phyloP scores from a whole-genome alignment of 2,797 vertebrate species.

The Catostomus latipinnis region DNA sequence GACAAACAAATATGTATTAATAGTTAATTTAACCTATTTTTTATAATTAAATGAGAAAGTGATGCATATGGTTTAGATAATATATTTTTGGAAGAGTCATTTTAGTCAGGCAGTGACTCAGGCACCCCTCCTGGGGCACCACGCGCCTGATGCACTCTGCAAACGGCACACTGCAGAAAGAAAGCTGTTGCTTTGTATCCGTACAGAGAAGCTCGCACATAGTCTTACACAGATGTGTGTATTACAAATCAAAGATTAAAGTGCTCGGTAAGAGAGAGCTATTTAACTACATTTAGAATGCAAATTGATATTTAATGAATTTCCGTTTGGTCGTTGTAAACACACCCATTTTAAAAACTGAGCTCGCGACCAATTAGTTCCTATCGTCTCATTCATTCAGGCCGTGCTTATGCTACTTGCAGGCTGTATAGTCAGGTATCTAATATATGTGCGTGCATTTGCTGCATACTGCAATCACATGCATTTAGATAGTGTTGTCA shows the following conservation, averaged over 20 bases:
- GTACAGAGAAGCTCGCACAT: not conserved
- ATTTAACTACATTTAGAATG: not conserved
- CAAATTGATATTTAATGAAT: not conserved
- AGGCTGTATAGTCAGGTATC: not conserved
- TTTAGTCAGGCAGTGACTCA: conserved; percentile 60
- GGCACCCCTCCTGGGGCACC: conserved; percentile 11
- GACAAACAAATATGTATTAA: not conserved
- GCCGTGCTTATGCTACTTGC: not conserved
- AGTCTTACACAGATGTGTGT: not conserved
- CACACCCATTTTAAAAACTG: not conserved
- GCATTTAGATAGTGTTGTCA: not conserved
- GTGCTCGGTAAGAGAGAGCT: conserved; percentile 13
- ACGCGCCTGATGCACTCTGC: conserved; percentile 35
- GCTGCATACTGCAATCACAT: conserved; percentile 1
- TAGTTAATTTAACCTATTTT: too few relatives aligned
- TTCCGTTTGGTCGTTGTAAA: not conserved
- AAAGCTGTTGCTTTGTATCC: not conserved
- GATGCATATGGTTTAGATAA: not conserved
- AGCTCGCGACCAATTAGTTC: not conserved
- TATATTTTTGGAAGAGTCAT: not conserved
- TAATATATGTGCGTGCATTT: not conserved
- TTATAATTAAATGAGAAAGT: too few relatives aligned
- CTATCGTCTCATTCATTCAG: conserved; percentile 38
- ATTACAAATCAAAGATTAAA: not conserved
- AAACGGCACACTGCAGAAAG: not conserved